These are phyloP conservation scores for Leptopilina drosophilae DNA, from an alignment of 2,888 invertebrate genomes.

Conservation along the genomic window DNA sequence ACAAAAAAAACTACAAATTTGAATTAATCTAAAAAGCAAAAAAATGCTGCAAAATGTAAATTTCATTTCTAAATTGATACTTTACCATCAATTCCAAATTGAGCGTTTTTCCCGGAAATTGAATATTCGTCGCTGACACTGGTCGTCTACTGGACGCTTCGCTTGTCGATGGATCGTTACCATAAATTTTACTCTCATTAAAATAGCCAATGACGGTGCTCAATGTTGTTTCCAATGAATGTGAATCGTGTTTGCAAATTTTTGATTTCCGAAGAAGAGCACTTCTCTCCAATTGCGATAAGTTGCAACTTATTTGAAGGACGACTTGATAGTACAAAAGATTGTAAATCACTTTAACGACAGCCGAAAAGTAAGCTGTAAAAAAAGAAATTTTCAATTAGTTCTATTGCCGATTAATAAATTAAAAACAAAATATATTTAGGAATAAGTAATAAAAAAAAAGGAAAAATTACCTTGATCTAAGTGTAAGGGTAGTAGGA, in stretches of 20 bases:
- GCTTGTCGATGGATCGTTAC: slow-evolving; percentile 50
- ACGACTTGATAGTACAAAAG: slow-evolving; percentile 93
- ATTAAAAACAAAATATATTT: no score
- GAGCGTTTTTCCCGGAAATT: slow-evolving; percentile 47
- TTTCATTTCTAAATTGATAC: neutral
- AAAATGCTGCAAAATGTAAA: no score
- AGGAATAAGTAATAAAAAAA: no score
- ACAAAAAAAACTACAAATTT: no score
- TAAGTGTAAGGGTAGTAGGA: slow-evolving; percentile 90
- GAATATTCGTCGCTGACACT: slow-evolving; percentile 52
- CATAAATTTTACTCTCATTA: slow-evolving; percentile 66
- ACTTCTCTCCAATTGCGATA: slow-evolving; percentile 82
- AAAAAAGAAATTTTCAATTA: slow-evolving; percentile 55
- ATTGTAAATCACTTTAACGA: slow-evolving; percentile 93
- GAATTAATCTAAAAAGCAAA: no score
- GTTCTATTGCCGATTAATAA: no score
- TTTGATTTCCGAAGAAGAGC: slow-evolving; percentile 66
- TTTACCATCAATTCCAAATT: neutral
- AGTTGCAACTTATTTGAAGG: slow-evolving; percentile 85
- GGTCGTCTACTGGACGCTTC: slow-evolving; percentile 48
- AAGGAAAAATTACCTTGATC: slow-evolving; percentile 85
- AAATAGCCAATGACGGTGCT: slow-evolving; percentile 68
- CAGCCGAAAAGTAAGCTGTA: slow-evolving; percentile 91
- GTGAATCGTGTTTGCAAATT: slow-evolving; percentile 54
- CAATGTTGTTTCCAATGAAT: slow-evolving; percentile 66